Evolutionary conservation across 2,797 vertebrate species (phyloP).

Genomic region (Phalanger gymnotis): DNA sequence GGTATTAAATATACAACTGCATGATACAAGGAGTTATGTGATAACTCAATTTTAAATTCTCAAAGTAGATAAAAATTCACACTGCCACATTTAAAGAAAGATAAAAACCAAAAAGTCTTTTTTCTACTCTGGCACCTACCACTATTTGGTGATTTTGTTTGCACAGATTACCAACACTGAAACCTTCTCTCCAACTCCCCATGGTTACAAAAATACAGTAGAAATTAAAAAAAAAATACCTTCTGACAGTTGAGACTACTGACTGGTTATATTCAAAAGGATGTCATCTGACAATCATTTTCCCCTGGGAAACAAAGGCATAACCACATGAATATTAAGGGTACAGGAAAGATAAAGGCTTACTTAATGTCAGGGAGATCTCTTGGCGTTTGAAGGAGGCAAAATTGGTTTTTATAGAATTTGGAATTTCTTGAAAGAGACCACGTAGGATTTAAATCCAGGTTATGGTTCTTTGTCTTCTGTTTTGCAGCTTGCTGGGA

Average conservation of each 20-base stretch:
- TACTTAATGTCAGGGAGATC: slow-evolving; percentile 54
- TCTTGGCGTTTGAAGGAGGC: slow-evolving; percentile 44
- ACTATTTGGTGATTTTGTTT: slow-evolving; percentile 63
- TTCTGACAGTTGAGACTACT: slow-evolving; percentile 30
- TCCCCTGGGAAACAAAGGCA: slow-evolving; percentile 56
- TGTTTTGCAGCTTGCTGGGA: not conserved
- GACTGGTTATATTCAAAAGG: slow-evolving; percentile 67
- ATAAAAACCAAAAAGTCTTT: slow-evolving; percentile 10
- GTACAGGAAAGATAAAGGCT: slow-evolving; percentile 32
- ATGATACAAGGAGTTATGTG: not conserved
- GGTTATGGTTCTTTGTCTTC: slow-evolving; percentile 34
- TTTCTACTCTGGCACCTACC: slow-evolving; percentile 52
- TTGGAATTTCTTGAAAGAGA: slow-evolving; percentile 40
- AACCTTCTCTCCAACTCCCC: slow-evolving; percentile 50
- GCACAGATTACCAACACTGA: slow-evolving; percentile 85
- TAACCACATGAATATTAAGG: slow-evolving; percentile 43
- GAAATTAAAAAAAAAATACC: slow-evolving; percentile 27
- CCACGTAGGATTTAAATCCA: slow-evolving; percentile 16
- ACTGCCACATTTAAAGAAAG: slow-evolving; percentile 21
- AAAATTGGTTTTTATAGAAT: slow-evolving; percentile 47
- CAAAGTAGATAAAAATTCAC: slow-evolving; percentile 41
- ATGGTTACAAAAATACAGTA: not conserved
- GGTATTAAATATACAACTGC: not conserved
- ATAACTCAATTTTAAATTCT: slow-evolving; percentile 32
- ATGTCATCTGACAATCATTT: slow-evolving; percentile 61